A percentile compares a stretch with the other conserved stretches of the same genome.
Conservation (phyloP, 2,888 invertebrate species). For the Tanypteryx hageni region DNA sequence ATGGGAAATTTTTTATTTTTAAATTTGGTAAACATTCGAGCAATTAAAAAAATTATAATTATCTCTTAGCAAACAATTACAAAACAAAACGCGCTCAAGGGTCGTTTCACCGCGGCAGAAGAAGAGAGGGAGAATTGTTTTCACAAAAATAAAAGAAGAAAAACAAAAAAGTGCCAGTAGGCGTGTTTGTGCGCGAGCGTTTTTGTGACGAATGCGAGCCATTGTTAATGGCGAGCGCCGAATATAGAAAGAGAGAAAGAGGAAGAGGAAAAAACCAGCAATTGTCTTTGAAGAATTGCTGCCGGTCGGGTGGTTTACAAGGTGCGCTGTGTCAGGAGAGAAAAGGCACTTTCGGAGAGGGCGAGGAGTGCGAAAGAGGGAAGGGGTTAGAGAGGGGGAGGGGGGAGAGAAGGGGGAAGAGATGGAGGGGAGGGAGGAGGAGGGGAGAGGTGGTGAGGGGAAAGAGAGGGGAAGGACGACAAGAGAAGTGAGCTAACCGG, state of each 20-base stretch:
- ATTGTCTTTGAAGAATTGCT: background rate
- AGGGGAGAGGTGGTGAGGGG: background rate
- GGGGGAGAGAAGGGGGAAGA: background rate
- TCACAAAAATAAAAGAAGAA: background rate
- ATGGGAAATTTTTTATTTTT: too few relatives aligned
- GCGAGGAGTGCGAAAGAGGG: background rate
- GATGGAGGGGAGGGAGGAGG: background rate
- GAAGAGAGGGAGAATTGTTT: background rate
- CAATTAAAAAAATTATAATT: background rate
- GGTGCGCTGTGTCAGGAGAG: background rate
- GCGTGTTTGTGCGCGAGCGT: background rate
- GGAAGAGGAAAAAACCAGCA: background rate
- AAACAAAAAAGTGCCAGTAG: background rate
- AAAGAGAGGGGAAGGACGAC: background rate
- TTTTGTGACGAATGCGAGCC: background rate
- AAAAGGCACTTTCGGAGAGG: background rate
- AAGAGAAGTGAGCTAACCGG: background rate
- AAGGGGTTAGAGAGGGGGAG: background rate
- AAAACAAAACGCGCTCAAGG: background rate
- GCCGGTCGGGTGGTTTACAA: background rate
- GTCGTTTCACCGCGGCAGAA: background rate
- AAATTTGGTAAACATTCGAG: too few relatives aligned
- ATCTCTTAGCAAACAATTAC: background rate
- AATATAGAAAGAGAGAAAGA: background rate
- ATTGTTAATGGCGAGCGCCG: background rate